Evolutionary conservation across 2,113 vertebrate genomes (phyloP), one percentile per base, ranked within the genome.

Genomic region (Chelonoidis abingdonii): DNA sequence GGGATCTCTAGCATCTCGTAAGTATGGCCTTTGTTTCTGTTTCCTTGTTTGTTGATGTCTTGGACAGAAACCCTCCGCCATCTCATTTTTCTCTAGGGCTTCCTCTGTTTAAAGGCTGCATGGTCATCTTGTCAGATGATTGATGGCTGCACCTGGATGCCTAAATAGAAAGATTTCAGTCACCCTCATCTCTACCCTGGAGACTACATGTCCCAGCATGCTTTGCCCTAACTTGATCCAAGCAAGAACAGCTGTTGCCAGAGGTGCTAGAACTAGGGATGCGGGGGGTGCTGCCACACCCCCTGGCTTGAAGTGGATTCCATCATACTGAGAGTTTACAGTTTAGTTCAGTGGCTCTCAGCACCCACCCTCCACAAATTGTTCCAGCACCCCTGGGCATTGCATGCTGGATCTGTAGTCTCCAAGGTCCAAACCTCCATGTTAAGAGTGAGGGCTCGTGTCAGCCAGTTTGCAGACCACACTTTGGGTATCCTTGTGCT

Each of bases 1-100:
- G 93, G 95, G 86, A 84, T 59, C 52, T 76, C 41, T 96, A 97
- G 91, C 91, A 91, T 93, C 90, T 97, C 93, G 91, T 93, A 96
- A 91, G 88, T 91, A 97, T 62, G 6, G 59, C 81, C 79, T 57
- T 89, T 1, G 1, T 38, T 89, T 82, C 86, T 7, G 79, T 76
- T 93, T 92, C 86, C 17, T 59, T 95, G 82, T 93, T 47, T 90
- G 25, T 97, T 91, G 94, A 6, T 91, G 93, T 95, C 79, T 91
- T 91, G 88, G 53, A 53, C 82, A 54, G 86, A 80, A 38, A 75
- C 53, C 69, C 69, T 57, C 53, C 91, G 69, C 90, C 80, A 88
- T 76, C 80, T 93, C 41, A 72, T 5, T 21, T 35, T 38, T 81
- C 86, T 31, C 78, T 88, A 0, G 0, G 79, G 85, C 81, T 88